Percentiles rank a stretch among this genome's conserved stretches.
phyloP scores from a whole-genome alignment of 2,113 vertebrate genomes.

The Oryctolagus cuniculus region mOryCun1.1 NC_091441.1:33627001-33627500 shows the following conservation, averaged over 20 bases:
- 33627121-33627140: neutral
- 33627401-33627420: neutral
- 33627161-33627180: neutral
- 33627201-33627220: neutral
- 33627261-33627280: constrained; percentile 6
- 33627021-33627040: neutral
- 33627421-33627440: neutral
- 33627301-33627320: neutral
- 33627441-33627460: neutral
- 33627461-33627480: neutral
- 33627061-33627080: neutral
- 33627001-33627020: neutral
- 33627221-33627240: neutral
- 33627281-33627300: neutral
- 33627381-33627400: neutral
- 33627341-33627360: neutral
- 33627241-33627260: neutral
- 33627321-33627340: neutral
- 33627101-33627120: neutral
- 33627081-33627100: neutral
- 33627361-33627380: constrained; percentile 14
- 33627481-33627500: neutral
- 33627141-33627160: neutral
- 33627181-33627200: neutral
- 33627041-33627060: neutral